These are phyloP conservation scores for Drosophila parvula DNA, from an alignment of 1,140 invertebrate species.

Conservation along the genomic window DNA sequence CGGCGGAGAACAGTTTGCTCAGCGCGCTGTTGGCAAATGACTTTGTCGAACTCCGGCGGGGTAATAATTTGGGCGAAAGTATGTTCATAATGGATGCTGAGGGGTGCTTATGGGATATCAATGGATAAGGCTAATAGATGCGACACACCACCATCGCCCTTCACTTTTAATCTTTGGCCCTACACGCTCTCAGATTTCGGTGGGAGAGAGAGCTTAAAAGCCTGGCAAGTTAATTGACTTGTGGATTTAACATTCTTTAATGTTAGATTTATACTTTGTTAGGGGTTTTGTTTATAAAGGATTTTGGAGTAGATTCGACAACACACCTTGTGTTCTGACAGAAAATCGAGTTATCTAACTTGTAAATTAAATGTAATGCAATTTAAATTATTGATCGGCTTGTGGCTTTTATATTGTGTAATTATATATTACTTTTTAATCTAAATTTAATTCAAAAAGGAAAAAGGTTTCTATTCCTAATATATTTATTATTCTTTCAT, in stretches of 20 bases:
- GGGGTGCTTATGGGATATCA: conserved; percentile 39
- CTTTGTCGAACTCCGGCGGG: conserved; percentile 46
- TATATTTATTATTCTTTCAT: too few relatives aligned
- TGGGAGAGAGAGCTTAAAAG: not conserved
- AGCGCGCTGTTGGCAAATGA: conserved; percentile 37
- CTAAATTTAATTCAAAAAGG: too few relatives aligned
- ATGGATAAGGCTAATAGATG: conserved; percentile 48
- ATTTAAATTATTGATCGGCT: too few relatives aligned
- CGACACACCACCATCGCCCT: conserved; percentile 20
- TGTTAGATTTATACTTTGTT: not conserved
- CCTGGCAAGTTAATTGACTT: conserved; percentile 3
- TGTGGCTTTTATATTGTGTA: too few relatives aligned
- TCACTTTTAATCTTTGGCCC: conserved; percentile 30
- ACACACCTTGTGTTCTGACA: too few relatives aligned
- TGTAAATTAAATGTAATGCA: too few relatives aligned
- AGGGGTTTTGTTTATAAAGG: not conserved
- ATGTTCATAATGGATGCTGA: conserved; percentile 36
- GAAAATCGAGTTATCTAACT: too few relatives aligned
- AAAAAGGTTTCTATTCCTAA: too few relatives aligned
- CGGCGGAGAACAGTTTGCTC: conserved; percentile 26
- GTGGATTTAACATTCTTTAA: conserved; percentile 4
- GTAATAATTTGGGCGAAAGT: conserved; percentile 41
- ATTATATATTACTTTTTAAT: too few relatives aligned
- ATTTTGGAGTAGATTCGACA: too few relatives aligned
- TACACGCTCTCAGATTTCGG: not conserved